Percentiles rank a stretch among this genome's conserved stretches.
Evolutionary conservation across 2,113 vertebrate species (phyloP).

Genomic region (rabbit (Oryctolagus cuniculus)): mOryCun1.1 NC_091443.1:104742501-104743000

Average conservation of each 20-base stretch:
- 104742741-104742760: conserved; percentile 63
- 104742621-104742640: neutral
- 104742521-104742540: neutral
- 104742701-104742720: conserved; percentile 62
- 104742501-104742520: neutral
- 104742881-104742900: neutral
- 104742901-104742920: neutral
- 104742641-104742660: neutral
- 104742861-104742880: conserved; percentile 49
- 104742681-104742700: conserved; percentile 53
- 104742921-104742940: neutral
- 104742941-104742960: no score
- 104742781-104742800: conserved; percentile 76
- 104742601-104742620: neutral
- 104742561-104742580: neutral
- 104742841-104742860: conserved; percentile 4
- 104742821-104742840: conserved; percentile 48
- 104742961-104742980: conserved; percentile 50
- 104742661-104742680: conserved; percentile 47
- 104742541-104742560: neutral
- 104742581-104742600: neutral
- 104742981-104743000: conserved; percentile 62
- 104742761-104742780: conserved; percentile 63
- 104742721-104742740: conserved; percentile 72
- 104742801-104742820: conserved; percentile 71